Evolutionary conservation across 2,888 invertebrate genomes (phyloP).

Genomic region (Phorcus lineatus): DNA sequence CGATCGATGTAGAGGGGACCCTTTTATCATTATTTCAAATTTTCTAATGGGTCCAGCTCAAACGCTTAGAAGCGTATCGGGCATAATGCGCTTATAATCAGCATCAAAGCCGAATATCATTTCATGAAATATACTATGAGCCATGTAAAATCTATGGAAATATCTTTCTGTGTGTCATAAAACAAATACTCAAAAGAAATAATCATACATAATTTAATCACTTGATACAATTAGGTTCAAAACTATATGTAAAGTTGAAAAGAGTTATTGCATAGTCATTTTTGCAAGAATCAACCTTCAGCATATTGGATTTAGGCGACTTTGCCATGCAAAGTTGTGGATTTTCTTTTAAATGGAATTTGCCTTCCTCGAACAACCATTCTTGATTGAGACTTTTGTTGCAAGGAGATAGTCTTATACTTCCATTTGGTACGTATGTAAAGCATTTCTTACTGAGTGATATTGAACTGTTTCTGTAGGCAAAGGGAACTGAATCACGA

Average conservation of each 20-base stretch:
- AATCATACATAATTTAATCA: not conserved
- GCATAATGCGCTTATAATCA: too few species aligned
- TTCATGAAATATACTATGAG: too few species aligned
- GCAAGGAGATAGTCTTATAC: not conserved
- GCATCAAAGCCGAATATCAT: too few species aligned
- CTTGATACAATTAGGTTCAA: not conserved
- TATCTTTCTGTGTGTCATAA: not conserved
- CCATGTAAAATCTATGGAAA: too few species aligned
- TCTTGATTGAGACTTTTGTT: not conserved
- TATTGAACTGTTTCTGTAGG: not conserved
- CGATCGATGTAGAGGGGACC: too few species aligned
- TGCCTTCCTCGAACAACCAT: not conserved
- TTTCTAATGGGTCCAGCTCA: too few species aligned
- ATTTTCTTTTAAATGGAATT: not conserved
- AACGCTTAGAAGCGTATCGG: too few species aligned
- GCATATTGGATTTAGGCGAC: not conserved
- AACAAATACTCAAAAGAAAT: not conserved
- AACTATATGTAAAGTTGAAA: not conserved
- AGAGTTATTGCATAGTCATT: not conserved
- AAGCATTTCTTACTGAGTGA: not conserved
- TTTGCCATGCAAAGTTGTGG: not conserved
- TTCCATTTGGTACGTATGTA: not conserved
- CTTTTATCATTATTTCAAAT: too few species aligned
- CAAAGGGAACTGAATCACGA: not conserved
- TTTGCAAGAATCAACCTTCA: not conserved